A percentile compares a stretch with the other conserved stretches of the same genome.
Evolutionary conservation across 2,113 vertebrate genomes (phyloP).

Genomic region (Phylloscopus trochilus): DNA sequence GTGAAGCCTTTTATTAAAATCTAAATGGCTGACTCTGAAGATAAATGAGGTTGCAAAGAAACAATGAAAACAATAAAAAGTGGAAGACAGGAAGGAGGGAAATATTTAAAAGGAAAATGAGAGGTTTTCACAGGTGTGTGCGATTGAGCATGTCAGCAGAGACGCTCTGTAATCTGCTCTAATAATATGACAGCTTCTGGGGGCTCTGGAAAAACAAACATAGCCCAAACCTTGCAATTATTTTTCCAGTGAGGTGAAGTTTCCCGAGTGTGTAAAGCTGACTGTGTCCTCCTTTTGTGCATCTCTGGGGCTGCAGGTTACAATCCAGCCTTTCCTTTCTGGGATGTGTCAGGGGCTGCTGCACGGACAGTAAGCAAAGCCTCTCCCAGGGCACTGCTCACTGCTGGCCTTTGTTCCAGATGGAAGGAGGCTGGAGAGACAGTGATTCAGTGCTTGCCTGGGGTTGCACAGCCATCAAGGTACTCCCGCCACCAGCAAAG

Average conservation of each 20-base stretch:
- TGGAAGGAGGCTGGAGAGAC: neutral
- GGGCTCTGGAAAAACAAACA: neutral
- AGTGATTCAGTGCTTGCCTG: neutral
- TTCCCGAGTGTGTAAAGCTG: neutral
- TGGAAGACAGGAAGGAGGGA: neutral
- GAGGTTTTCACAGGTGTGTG: neutral
- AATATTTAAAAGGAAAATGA: conserved; percentile 24
- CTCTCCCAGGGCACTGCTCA: neutral
- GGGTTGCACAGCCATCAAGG: neutral
- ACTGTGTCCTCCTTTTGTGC: neutral
- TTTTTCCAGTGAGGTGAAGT: neutral
- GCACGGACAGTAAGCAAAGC: rapidly evolving
- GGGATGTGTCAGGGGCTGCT: neutral
- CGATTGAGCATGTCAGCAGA: neutral
- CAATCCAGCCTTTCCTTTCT: neutral
- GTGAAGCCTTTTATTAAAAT: conserved; percentile 46
- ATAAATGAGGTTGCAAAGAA: conserved; percentile 24
- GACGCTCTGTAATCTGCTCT: neutral
- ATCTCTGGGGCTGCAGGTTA: neutral
- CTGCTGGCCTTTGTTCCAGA: neutral
- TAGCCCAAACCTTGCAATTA: neutral
- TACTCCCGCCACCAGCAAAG: rapidly evolving
- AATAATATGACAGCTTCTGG: neutral
- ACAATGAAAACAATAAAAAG: conserved; percentile 9
- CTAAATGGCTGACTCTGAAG: conserved; percentile 11